These are phyloP conservation scores for Ostrea denselamellosa DNA, from an alignment of 1,140 invertebrate species.

Conservation along the genomic window DNA sequence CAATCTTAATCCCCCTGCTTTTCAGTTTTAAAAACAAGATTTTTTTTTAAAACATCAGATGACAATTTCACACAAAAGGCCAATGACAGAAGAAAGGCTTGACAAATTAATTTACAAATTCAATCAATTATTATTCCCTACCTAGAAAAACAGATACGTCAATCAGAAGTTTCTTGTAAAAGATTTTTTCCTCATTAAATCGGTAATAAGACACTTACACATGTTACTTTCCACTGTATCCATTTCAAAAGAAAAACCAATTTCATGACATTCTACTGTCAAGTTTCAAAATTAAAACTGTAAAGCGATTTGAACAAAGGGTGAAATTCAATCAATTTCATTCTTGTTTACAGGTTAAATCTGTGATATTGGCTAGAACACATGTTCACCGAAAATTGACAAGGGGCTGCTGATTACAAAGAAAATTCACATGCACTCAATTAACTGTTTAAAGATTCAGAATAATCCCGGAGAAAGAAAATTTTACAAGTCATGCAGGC, in stretches of 20 bases:
- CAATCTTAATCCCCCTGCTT: not conserved
- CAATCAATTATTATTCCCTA: slow-evolving; percentile 33
- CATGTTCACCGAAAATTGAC: slow-evolving; percentile 26
- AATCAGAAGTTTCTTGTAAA: slow-evolving; percentile 24
- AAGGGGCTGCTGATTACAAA: slow-evolving; percentile 25
- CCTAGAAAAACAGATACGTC: slow-evolving; percentile 40
- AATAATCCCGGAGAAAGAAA: not conserved
- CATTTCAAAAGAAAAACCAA: slow-evolving; percentile 50
- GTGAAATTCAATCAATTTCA: slow-evolving; percentile 44
- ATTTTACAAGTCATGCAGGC: not conserved
- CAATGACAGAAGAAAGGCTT: slow-evolving; percentile 27
- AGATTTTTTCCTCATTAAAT: slow-evolving; percentile 34
- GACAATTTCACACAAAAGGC: slow-evolving; percentile 12
- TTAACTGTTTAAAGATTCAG: not conserved
- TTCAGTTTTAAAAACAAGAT: not conserved
- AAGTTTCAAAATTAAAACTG: slow-evolving; percentile 55
- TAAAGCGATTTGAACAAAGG: slow-evolving; percentile 1
- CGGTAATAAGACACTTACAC: slow-evolving; percentile 34
- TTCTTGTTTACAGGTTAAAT: slow-evolving; percentile 35
- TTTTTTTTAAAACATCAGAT: slow-evolving; percentile 12
- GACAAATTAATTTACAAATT: slow-evolving; percentile 31
- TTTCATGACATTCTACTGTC: slow-evolving; percentile 52
- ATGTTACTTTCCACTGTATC: slow-evolving; percentile 55
- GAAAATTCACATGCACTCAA: slow-evolving; percentile 39
- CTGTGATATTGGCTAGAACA: slow-evolving; percentile 15